These are phyloP conservation scores for Cliona cf. orientalis DNA, from an alignment of 37 sponge, comb jelly and placozoan genomes.

Conservation along the genomic window DNA sequence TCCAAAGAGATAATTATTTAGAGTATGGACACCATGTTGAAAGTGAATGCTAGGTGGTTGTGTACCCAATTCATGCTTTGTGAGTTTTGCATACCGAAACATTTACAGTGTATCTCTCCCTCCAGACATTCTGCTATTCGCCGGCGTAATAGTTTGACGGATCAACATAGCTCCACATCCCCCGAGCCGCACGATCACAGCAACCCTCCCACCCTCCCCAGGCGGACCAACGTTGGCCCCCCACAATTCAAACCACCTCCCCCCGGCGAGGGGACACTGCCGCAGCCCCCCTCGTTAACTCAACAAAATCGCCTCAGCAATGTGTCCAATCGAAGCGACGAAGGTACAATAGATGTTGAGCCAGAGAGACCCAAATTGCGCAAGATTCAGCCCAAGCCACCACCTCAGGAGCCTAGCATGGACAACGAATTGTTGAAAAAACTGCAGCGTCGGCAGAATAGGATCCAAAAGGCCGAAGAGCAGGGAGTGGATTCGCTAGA, in stretches of 20 bases:
- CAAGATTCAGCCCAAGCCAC: conserved; percentile 13
- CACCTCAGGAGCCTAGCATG: conserved; percentile 12
- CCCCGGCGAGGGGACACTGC: conserved; percentile 3
- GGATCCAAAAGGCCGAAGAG: conserved; percentile 43
- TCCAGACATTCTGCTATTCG: conserved; percentile 14
- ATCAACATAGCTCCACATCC: neutral
- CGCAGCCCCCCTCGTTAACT: neutral
- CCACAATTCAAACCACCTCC: conserved; percentile 74
- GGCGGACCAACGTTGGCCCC: conserved; percentile 43
- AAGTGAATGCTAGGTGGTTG: no score
- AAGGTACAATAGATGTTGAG: neutral
- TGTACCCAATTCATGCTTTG: no score
- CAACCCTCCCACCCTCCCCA: conserved; percentile 47
- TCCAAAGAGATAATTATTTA: no score
- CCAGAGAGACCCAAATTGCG: conserved; percentile 18
- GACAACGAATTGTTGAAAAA: conserved; percentile 70
- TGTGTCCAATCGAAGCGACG: neutral
- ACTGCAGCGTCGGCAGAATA: conserved; percentile 64
- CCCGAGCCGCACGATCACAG: conserved; percentile 9
- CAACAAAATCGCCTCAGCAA: neutral
- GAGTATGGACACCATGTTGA: no score
- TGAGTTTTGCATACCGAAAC: no score
- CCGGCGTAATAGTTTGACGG: conserved; percentile 34
- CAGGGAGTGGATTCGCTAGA: conserved; percentile 5
- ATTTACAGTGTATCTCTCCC: neutral